These are phyloP conservation scores for Drosophila seguyi DNA, from an alignment of 1,140 invertebrate species.

Conservation along the genomic window DNA sequence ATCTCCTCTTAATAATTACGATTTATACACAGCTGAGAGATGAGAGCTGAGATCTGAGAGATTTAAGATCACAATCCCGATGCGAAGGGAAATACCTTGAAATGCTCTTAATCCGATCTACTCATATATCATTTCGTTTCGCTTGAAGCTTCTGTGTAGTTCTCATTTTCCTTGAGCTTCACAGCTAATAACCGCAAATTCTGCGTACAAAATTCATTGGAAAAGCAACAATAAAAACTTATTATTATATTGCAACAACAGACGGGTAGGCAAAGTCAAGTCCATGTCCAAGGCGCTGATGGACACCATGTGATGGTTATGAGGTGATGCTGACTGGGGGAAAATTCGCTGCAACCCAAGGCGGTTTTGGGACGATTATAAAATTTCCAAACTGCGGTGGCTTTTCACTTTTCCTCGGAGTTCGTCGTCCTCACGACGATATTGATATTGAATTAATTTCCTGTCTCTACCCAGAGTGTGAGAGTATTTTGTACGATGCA, in stretches of 20 bases:
- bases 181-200: conserved; percentile 22
- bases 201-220: conserved; percentile 15
- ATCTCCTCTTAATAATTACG: background rate
- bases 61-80: background rate
- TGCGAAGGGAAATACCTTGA: conserved; percentile 9
- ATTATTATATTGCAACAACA: conserved; percentile 8
- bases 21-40: background rate
- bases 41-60: background rate
- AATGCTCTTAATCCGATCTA: conserved; percentile 6
- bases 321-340: background rate
- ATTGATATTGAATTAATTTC: conserved; percentile 67
- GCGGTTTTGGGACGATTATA: conserved; percentile 16
- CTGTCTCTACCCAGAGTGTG: conserved; percentile 29
- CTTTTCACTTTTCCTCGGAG: conserved; percentile 43
- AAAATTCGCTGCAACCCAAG: conserved; percentile 12
- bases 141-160: conserved; percentile 8
- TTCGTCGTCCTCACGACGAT: conserved; percentile 33
- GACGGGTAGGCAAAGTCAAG: conserved; percentile 14
- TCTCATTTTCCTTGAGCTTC: conserved; percentile 6
- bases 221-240: conserved; percentile 13
- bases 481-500: conserved; percentile 10
- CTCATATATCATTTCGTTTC: conserved; percentile 8
- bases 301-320: background rate
- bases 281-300: conserved; percentile 14
- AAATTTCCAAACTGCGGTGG: conserved; percentile 8